Percentiles rank a stretch among this genome's conserved stretches.
Conservation (phyloP, 1,140 invertebrate species). For the Helicoverpa zea region DNA sequence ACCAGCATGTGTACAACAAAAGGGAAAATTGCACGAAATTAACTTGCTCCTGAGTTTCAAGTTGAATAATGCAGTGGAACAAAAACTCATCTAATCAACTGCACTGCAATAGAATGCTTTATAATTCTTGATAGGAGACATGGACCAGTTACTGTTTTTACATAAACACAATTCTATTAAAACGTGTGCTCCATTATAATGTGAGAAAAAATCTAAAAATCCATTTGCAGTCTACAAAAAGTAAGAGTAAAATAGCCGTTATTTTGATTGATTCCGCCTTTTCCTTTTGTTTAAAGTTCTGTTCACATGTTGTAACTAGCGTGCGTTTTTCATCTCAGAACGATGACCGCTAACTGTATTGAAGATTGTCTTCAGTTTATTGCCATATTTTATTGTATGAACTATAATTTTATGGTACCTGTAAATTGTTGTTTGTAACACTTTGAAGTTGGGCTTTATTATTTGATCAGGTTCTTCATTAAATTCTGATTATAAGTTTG, state of each 20-base stretch:
- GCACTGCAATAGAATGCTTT: neutral
- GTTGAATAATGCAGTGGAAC: too few relatives aligned
- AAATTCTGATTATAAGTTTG: too few relatives aligned
- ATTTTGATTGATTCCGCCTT: conserved; percentile 20
- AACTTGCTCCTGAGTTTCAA: too few relatives aligned
- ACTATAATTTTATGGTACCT: neutral
- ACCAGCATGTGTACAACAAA: too few relatives aligned
- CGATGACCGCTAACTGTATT: neutral
- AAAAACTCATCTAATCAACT: too few relatives aligned
- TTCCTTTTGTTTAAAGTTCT: conserved; percentile 18
- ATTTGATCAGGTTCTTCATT: neutral
- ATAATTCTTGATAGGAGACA: neutral
- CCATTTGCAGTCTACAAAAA: conserved; percentile 29
- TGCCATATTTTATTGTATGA: conserved; percentile 20
- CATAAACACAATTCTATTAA: neutral
- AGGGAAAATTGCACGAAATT: too few relatives aligned
- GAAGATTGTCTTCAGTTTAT: conserved; percentile 20
- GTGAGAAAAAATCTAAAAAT: neutral
- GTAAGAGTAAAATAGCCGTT: conserved; percentile 12
- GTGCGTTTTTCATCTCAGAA: conserved; percentile 17
- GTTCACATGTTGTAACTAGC: conserved; percentile 20
- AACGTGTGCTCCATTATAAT: conserved; percentile 22
- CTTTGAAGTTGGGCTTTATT: neutral
- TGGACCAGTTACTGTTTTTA: neutral
- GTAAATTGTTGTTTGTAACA: neutral